Evolutionary conservation across 2,888 invertebrate species (phyloP).

Genomic region (Cosmia pyralina): DNA sequence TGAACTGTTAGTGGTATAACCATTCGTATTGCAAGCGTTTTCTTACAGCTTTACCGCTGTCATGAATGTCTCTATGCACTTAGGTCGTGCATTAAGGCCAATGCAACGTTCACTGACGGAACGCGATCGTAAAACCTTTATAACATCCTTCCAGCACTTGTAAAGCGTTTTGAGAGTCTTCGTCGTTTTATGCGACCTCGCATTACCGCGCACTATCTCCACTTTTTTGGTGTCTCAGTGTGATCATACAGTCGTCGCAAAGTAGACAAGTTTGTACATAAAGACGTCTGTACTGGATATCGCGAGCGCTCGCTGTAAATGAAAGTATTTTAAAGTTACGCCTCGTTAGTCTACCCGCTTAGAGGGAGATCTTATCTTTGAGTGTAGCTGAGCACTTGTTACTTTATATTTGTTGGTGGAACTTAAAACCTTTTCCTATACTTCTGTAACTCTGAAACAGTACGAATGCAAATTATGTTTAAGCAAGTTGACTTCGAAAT

Average conservation of each 20-base stretch:
- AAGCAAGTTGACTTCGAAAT: slow-evolving; percentile 38
- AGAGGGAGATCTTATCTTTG: slow-evolving; percentile 62
- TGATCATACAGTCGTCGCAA: slow-evolving; percentile 69
- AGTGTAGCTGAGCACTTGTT: slow-evolving; percentile 58
- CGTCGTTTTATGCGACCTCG: slow-evolving; percentile 84
- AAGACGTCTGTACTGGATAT: slow-evolving; percentile 74
- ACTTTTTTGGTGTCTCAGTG: slow-evolving; percentile 75
- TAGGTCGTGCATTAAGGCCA: slow-evolving; percentile 89
- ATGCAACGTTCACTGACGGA: slow-evolving; percentile 88
- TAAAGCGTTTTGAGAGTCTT: slow-evolving; percentile 88
- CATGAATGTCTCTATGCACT: slow-evolving; percentile 89
- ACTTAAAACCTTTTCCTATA: slow-evolving; percentile 50
- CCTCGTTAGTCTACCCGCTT: slow-evolving; percentile 72
- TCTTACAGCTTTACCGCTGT: slow-evolving; percentile 81
- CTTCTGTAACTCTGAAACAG: slow-evolving; percentile 30
- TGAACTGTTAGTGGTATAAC: slow-evolving; percentile 75
- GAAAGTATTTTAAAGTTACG: slow-evolving; percentile 75
- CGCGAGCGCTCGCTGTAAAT: slow-evolving; percentile 68
- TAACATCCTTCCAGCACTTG: slow-evolving; percentile 90
- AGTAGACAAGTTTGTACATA: slow-evolving; percentile 77
- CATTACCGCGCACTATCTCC: slow-evolving; percentile 80
- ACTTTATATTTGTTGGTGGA: slow-evolving; percentile 58
- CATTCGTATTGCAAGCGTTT: slow-evolving; percentile 76
- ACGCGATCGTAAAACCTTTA: slow-evolving; percentile 89
- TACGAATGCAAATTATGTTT: slow-evolving; percentile 38